These are phyloP conservation scores for Drosophila conformis DNA, from an alignment of 2,888 invertebrate genomes.

Conservation along the genomic window DNA sequence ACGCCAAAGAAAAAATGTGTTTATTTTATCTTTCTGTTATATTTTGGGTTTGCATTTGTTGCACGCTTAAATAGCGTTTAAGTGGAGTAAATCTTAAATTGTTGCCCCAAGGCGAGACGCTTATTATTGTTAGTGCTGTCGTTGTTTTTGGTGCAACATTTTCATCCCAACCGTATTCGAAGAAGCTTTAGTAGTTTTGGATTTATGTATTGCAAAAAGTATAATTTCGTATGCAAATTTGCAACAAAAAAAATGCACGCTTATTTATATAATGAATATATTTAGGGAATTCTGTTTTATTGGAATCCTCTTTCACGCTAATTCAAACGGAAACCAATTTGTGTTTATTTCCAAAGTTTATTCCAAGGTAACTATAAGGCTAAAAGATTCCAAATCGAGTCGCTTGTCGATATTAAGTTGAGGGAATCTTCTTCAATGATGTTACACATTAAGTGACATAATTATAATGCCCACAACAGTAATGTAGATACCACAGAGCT, in stretches of 20 bases:
- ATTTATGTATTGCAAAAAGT: slow-evolving; percentile 11
- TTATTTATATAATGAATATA: slow-evolving; percentile 26
- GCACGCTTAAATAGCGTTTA: slow-evolving; percentile 69
- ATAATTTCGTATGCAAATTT: slow-evolving; percentile 65
- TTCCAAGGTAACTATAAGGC: not conserved
- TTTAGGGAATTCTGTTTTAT: not conserved
- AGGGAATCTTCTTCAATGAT: not conserved
- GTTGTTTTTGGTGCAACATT: slow-evolving; percentile 47
- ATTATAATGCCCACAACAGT: not conserved
- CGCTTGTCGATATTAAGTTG: not conserved
- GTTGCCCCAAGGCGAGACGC: slow-evolving; percentile 56
- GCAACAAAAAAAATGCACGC: slow-evolving; percentile 5
- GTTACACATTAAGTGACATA: not conserved
- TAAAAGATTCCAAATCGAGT: not conserved
- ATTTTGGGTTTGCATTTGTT: slow-evolving; percentile 45
- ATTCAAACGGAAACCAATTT: not conserved
- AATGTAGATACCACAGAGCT: slow-evolving; percentile 30
- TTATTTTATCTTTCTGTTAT: slow-evolving; percentile 12
- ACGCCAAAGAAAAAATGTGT: not conserved
- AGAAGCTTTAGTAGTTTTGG: slow-evolving; percentile 55
- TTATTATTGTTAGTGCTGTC: slow-evolving; percentile 34
- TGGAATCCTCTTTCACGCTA: not conserved
- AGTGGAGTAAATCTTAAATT: slow-evolving; percentile 77
- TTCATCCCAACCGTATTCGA: slow-evolving; percentile 55
- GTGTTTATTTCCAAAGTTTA: not conserved